These are phyloP conservation scores for Athalia circularis DNA, from an alignment of 2,888 invertebrate species.

Conservation along the genomic window DNA sequence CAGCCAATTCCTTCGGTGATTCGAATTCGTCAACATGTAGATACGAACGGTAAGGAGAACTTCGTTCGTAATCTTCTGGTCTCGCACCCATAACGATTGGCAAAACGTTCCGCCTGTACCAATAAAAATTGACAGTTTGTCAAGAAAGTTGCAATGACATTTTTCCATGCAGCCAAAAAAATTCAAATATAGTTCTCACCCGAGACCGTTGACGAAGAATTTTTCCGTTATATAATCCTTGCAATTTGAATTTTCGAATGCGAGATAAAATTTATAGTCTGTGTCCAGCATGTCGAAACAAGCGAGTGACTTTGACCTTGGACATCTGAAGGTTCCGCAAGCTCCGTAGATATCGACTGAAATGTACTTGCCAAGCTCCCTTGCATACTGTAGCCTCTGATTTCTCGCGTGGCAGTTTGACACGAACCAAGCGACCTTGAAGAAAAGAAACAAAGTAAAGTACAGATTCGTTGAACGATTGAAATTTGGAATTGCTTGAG, in stretches of 20 bases:
- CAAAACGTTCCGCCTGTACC: constrained; percentile 84
- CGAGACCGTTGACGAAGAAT: constrained; percentile 95
- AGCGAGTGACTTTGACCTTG: constrained; percentile 85
- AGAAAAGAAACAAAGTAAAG: constrained; percentile 16
- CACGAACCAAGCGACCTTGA: constrained; percentile 95
- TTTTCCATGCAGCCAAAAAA: too few species aligned
- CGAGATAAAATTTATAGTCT: constrained; percentile 97
- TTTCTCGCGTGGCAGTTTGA: constrained; percentile 97
- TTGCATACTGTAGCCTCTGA: constrained; percentile 90
- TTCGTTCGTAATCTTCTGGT: constrained; percentile 91
- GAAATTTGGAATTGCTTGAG: background rate
- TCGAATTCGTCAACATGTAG: constrained; percentile 97
- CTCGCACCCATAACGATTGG: constrained; percentile 98
- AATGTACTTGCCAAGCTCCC: constrained; percentile 89
- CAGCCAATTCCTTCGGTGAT: constrained; percentile 89
- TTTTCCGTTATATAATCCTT: constrained; percentile 97
- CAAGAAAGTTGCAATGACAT: background rate
- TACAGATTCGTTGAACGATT: background rate
- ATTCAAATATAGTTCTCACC: constrained; percentile 78
- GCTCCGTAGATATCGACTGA: constrained; percentile 94
- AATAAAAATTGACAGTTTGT: background rate
- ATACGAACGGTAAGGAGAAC: constrained; percentile 93
- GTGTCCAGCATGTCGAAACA: constrained; percentile 93
- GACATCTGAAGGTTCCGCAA: constrained; percentile 90
- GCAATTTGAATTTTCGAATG: constrained; percentile 98